Base-by-base conservation (phyloP, 2,888 invertebrate genomes). In the Pristionchus mayeri region DNA sequence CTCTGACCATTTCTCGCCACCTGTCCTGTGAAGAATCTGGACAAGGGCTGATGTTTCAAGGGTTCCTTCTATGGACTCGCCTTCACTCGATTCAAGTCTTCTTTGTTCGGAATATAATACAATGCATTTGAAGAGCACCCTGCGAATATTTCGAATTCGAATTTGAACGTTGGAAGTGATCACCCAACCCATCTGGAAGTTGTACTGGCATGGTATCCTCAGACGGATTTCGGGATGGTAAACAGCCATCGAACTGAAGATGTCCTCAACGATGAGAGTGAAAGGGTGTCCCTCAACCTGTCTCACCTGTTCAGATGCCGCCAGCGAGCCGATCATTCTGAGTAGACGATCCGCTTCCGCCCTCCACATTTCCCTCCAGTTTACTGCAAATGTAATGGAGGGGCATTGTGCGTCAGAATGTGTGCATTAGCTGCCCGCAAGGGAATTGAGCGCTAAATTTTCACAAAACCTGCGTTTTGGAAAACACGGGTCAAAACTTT, bases 301-400 rank as follows among this genome's bases (percentile, higher is more conserved):
- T n/a, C 67, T 67, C 21, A 67, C 67, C 37, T 67, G 67, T 67
- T 67, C 67, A 11, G 67, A 67, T 21, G 67, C 67, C 34, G n/a
- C n/a, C 40, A 67, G 37, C 37, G 67, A 37, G 34, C 67, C 67
- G n/a, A 67, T 34, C 67, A 67, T 67, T 67, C 67, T 67, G 37
- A 67, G 16, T 67, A 67, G 37, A 27, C 67, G 34, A 40, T 67
- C 67, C n/a, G 67, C 67, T 9, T 67, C 67, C 21, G 67, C 67
- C n/a, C 67, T 67, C 67, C 67, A 67, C 67, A 67, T 67, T 67
- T 67, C 67, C 21, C n/a, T 67, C 67, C 67, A 67, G n/a, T 37
- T 37, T n/a, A 37, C 67, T 67, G 40, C 37, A 67, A 37, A 0
- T 3, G 37, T 3, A n/a, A 21, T n/a, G 16, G 27, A n/a, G n/a